Conservation (phyloP, 30 jellyfish, hydroid and myxozoan genomes). For the Aurelia sp. region DNA sequence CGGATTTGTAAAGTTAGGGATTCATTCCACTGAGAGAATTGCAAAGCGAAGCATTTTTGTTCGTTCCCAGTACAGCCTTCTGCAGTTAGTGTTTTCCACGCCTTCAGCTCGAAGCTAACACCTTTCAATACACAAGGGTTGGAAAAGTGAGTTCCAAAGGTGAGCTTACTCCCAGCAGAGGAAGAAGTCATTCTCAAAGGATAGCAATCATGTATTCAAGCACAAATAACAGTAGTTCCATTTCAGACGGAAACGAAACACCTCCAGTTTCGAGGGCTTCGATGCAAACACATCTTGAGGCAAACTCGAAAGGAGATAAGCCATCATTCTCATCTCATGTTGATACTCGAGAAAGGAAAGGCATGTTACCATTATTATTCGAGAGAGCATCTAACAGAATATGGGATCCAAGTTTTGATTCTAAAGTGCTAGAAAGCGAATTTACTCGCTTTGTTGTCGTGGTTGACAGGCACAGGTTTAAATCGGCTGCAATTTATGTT, state of each 20-base stretch:
- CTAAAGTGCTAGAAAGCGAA: conserved; percentile 91
- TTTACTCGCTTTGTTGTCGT: conserved; percentile 89
- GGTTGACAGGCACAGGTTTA: conserved; percentile 91
- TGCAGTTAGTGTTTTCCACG: no score
- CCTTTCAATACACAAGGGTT: no score
- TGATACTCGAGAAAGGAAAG: conserved; percentile 88
- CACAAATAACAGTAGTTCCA: conserved; percentile 59
- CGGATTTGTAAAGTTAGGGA: no score
- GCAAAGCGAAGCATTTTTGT: no score
- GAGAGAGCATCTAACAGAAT: conserved; percentile 98
- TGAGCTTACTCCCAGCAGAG: neutral
- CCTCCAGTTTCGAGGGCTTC: conserved; percentile 47
- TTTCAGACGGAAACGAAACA: conserved; percentile 64
- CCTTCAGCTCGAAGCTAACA: no score
- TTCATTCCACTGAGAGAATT: no score
- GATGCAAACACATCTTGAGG: conserved; percentile 43
- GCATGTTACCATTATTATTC: conserved; percentile 90
- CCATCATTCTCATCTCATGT: conserved; percentile 95
- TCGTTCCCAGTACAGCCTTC: no score
- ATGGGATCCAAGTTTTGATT: conserved; percentile 95
- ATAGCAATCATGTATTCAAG: conserved; percentile 49
- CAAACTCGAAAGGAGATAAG: conserved; percentile 70
- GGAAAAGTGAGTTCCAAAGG: no score
- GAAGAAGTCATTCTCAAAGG: neutral
- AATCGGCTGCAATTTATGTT: conserved; percentile 89